phyloP scores from a whole-genome alignment of 2,888 invertebrate species.

The Frankliniella intonsa region DNA sequence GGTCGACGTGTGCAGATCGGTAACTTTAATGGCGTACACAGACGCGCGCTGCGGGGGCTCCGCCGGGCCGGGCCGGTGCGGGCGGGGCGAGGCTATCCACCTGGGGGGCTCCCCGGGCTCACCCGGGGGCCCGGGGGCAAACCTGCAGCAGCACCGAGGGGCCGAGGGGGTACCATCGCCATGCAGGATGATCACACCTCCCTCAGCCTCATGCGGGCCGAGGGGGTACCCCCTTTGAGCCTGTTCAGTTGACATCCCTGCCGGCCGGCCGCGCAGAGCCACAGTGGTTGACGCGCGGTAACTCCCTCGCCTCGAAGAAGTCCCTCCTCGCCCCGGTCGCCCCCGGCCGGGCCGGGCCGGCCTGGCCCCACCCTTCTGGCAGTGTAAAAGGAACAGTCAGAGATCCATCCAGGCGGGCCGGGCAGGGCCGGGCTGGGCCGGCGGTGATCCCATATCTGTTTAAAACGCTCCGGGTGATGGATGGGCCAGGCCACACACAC shows the following conservation, averaged over 20 bases:
- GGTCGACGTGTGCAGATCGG: not conserved
- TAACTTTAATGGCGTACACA: not conserved
- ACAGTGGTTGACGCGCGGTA: no score
- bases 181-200: no score
- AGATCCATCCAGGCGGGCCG: not conserved
- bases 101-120: no score
- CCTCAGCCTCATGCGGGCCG: no score
- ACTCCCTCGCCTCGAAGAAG: no score
- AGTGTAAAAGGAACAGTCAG: conserved; percentile 13
- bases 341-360: not conserved
- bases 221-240: no score
- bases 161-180: no score
- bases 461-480: conserved; percentile 19
- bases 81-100: not conserved
- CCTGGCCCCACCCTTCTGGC: not conserved
- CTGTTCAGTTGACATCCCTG: no score
- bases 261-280: no score
- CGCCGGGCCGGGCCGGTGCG: not conserved
- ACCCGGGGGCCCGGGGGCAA: not conserved
- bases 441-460: conserved; percentile 21
- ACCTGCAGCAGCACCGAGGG: not conserved
- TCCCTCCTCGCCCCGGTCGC: not conserved
- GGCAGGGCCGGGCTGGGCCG: not conserved
- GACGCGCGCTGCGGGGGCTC: not conserved
- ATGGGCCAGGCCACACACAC: conserved; percentile 14